phyloP scores from a whole-genome alignment of 2,888 invertebrate genomes.

The Arctia plantaginis region DNA sequence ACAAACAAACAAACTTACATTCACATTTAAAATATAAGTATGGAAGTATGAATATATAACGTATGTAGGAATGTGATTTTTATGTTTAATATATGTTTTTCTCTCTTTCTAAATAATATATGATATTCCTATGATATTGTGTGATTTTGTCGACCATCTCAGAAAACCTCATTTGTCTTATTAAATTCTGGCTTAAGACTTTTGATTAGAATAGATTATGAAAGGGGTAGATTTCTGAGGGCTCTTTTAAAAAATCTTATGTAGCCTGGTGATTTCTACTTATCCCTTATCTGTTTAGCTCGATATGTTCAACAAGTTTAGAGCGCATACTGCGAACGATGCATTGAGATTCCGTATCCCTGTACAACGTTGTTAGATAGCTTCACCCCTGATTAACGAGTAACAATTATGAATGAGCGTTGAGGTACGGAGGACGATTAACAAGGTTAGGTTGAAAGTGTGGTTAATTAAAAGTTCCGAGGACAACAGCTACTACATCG shows the following conservation, averaged over 20 bases:
- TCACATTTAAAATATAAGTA: no score
- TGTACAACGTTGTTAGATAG: conserved; percentile 10
- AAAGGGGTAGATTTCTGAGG: conserved; percentile 3
- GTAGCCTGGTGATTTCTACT: conserved; percentile 14
- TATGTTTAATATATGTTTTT: neutral
- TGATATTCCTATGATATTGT: neutral
- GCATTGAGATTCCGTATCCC: neutral
- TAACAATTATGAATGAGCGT: conserved; percentile 55
- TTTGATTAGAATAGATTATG: conserved; percentile 13
- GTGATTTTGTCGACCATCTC: no score
- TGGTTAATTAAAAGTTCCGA: conserved; percentile 76
- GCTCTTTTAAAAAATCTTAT: conserved; percentile 12
- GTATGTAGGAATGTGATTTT: neutral
- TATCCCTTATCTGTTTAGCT: conserved; percentile 17
- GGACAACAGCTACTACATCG: conserved; percentile 54
- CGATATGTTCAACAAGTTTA: conserved; percentile 18
- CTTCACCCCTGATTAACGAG: conserved; percentile 30
- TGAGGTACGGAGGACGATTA: conserved; percentile 65
- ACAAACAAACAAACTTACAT: no score
- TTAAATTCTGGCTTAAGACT: conserved; percentile 4
- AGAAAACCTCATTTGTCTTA: conserved; percentile 1
- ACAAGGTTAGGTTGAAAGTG: conserved; percentile 70
- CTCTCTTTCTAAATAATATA: neutral
- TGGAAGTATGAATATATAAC: neutral
- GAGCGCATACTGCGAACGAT: conserved; percentile 8